Evolutionary conservation across 2,113 vertebrate genomes (phyloP), one percentile per base, ranked within the genome.

Genomic region (Semicossyphus pulcher): DNA sequence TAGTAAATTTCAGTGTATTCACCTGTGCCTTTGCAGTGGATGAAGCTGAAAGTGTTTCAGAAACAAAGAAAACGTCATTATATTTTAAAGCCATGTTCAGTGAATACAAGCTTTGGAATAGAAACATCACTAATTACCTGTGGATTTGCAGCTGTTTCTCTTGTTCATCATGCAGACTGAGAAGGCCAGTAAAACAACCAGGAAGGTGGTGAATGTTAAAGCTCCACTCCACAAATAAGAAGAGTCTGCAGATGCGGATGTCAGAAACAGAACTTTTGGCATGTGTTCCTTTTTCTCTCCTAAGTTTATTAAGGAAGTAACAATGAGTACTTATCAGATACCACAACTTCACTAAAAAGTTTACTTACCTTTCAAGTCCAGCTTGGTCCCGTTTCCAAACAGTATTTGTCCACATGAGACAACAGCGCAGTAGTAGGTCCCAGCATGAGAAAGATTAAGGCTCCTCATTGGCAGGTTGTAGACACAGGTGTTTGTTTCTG

Each of bases 341-440:
- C n/a, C n/a, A n/a, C n/a, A n/a, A n/a, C n/a, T n/a, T n/a, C n/a
- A n/a, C n/a, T n/a, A n/a, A n/a, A n/a, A n/a, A n/a, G n/a, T n/a
- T 16, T 7, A 45, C 4, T 61, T 28, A 80, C 73, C 42, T 14
- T 59, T 1, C 28, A 75, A 2, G 21, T 65, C 14, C 48, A 86
- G n/a, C 26, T 49, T 65, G 26, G 59, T 80, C 51, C 81, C 79
- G 0, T 87, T 51, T 29, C 85, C 80, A 49, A 88, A 86, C 4
- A 84, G 44, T 23, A 87, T 56, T 20, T 62, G 41, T 47, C 83
- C 86, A 73, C 88, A 88, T n/a, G 54, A 63, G 62, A 41, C 70
- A 16, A 88, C 80, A 60, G 83, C 76, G 26, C 82, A 85, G 49
- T 74, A 69, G 58, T 85, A 83, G 34, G 66, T 62, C 39, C 34